These are phyloP conservation scores for Cistogaster globosa DNA, from an alignment of 2,888 invertebrate genomes.

Conservation along the genomic window DNA sequence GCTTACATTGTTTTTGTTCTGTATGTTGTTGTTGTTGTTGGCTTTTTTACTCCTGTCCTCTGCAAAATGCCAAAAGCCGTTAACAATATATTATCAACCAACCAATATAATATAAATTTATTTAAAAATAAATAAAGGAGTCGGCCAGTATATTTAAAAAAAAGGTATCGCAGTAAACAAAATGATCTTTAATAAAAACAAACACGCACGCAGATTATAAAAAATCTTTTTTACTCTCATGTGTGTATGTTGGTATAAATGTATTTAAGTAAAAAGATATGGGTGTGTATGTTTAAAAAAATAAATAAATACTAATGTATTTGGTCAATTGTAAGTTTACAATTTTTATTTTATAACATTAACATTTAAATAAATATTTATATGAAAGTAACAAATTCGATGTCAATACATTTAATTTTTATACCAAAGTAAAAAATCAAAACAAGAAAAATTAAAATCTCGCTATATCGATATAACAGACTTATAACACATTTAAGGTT, in stretches of 20 bases:
- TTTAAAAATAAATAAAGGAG: slow-evolving; percentile 49
- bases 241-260: no score
- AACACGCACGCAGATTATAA: no score
- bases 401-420: neutral
- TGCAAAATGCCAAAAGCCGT: no score
- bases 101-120: slow-evolving; percentile 62
- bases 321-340: neutral
- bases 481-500: no score
- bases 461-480: no score
- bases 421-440: no score
- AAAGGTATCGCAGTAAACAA: neutral
- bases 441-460: no score
- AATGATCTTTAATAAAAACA: no score
- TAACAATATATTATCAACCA: slow-evolving; percentile 59
- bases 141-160: slow-evolving; percentile 30
- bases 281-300: neutral
- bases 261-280: neutral
- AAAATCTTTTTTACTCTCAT: no score
- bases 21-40: no score
- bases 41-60: no score
- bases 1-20: neutral
- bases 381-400: no score
- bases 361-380: neutral
- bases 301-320: neutral
- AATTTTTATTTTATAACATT: slow-evolving; percentile 11